Percentiles rank a stretch among this genome's conserved stretches.
Conservation (phyloP, 2,888 invertebrate genomes). For the Ypsolopha scabrella region DNA sequence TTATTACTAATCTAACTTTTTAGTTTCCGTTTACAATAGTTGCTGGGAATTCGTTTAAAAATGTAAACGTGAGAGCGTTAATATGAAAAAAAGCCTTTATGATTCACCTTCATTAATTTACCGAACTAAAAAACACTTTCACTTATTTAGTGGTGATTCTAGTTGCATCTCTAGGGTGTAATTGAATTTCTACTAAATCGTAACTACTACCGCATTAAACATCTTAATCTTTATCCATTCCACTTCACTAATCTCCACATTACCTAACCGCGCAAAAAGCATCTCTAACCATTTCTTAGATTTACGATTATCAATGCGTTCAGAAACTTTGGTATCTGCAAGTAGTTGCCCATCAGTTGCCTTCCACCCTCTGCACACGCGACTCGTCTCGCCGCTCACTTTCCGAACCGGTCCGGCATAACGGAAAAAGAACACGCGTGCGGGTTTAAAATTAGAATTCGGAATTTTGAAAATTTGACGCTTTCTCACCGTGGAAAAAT, state of each 20-base stretch:
- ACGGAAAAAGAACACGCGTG: background rate
- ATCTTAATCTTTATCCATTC: too few species aligned
- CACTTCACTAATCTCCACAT: background rate
- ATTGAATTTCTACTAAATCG: too few species aligned
- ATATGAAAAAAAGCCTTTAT: too few species aligned
- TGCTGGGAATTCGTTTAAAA: too few species aligned
- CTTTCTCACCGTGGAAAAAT: conserved; percentile 38
- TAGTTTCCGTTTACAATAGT: too few species aligned
- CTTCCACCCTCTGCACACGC: background rate
- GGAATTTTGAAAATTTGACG: conserved; percentile 31
- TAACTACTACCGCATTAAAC: too few species aligned
- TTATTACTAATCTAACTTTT: too few species aligned
- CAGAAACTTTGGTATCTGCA: background rate
- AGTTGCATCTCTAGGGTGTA: too few species aligned
- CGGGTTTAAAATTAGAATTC: conserved; percentile 5
- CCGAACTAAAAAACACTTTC: too few species aligned
- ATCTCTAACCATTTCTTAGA: background rate
- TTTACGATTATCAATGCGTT: background rate
- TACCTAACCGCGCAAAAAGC: background rate
- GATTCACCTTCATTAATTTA: too few species aligned
- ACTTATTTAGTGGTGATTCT: too few species aligned
- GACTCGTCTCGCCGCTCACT: background rate
- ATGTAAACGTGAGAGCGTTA: too few species aligned
- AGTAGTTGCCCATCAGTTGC: background rate
- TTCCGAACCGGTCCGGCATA: background rate